Evolutionary conservation across 2,888 invertebrate species (phyloP).

Genomic region (Clistopyga incitator): DNA sequence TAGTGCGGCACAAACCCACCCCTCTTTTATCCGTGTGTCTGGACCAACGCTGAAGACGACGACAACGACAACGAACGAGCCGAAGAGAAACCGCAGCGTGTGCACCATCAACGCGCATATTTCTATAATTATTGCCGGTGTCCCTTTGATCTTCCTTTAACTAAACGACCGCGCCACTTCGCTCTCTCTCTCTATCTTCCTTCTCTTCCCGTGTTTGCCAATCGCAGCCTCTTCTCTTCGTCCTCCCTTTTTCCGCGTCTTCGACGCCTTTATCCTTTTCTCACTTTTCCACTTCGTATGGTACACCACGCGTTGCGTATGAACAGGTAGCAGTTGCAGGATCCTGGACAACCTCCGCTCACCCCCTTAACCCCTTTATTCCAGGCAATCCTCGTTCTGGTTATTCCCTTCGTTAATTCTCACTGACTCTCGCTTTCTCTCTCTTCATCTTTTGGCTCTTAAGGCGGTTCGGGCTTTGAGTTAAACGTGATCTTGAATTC

Average conservation of each 20-base stretch:
- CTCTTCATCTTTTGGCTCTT: constrained; percentile 51
- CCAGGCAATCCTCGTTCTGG: constrained; percentile 53
- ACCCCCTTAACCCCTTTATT: constrained; percentile 38
- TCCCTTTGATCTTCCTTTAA: constrained; percentile 81
- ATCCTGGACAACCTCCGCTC: constrained; percentile 14
- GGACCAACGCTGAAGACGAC: constrained; percentile 59
- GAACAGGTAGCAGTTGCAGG: constrained; percentile 4
- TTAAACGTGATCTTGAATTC: too few species aligned
- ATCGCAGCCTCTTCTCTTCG: constrained; percentile 36
- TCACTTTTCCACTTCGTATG: constrained; percentile 56
- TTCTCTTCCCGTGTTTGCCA: constrained; percentile 44
- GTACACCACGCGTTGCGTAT: constrained; percentile 11
- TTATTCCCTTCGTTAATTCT: constrained; percentile 65
- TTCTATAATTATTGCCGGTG: constrained; percentile 84
- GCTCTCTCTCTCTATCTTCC: constrained; percentile 59
- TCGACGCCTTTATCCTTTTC: constrained; percentile 49
- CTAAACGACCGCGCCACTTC: constrained; percentile 72
- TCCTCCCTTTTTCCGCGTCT: constrained; percentile 39
- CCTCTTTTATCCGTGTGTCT: constrained; percentile 47
- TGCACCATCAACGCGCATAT: constrained; percentile 81
- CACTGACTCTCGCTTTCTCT: constrained; percentile 40
- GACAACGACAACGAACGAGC: constrained; percentile 12
- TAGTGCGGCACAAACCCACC: constrained; percentile 67
- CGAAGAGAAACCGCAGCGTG: constrained; percentile 8
- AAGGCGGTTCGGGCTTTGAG: not conserved